Evolutionary conservation across 2,888 invertebrate species (phyloP).

Genomic region (Drosophila robusta): DNA sequence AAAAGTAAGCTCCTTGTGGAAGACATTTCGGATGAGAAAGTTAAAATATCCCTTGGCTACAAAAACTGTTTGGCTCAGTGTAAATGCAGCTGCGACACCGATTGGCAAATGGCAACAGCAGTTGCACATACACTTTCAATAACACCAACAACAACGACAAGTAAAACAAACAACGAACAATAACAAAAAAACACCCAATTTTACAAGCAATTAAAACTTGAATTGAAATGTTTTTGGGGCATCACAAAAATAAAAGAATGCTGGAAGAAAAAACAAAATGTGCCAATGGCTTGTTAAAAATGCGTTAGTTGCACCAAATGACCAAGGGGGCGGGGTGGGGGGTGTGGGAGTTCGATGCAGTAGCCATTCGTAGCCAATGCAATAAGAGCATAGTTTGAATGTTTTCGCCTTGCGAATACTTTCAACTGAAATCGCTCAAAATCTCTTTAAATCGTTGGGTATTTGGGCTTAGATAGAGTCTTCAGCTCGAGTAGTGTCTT

Average conservation of each 20-base stretch:
- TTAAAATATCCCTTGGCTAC: constrained; percentile 10
- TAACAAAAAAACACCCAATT: constrained; percentile 42
- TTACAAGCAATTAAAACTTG: constrained; percentile 76
- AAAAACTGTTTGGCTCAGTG: background rate
- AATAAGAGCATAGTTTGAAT: background rate
- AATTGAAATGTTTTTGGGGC: constrained; percentile 70
- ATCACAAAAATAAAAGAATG: constrained; percentile 18
- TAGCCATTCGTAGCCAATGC: background rate
- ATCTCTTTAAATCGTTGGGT: background rate
- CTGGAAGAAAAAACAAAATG: constrained; percentile 15
- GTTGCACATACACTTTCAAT: constrained; percentile 1
- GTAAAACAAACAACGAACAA: constrained; percentile 2
- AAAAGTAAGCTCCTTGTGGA: background rate
- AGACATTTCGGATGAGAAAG: background rate
- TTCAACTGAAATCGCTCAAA: constrained; percentile 1
- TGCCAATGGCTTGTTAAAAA: constrained; percentile 51
- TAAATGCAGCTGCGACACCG: constrained; percentile 3
- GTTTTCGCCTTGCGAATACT: background rate
- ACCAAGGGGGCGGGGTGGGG: background rate
- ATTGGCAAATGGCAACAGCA: constrained; percentile 12
- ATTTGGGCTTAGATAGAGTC: background rate
- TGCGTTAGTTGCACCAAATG: constrained; percentile 44
- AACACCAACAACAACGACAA: background rate
- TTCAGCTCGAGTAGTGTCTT: background rate
- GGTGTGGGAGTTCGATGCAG: background rate